Evolutionary conservation across 2,888 invertebrate species (phyloP).

Genomic region (Druceiella hillmani): DNA sequence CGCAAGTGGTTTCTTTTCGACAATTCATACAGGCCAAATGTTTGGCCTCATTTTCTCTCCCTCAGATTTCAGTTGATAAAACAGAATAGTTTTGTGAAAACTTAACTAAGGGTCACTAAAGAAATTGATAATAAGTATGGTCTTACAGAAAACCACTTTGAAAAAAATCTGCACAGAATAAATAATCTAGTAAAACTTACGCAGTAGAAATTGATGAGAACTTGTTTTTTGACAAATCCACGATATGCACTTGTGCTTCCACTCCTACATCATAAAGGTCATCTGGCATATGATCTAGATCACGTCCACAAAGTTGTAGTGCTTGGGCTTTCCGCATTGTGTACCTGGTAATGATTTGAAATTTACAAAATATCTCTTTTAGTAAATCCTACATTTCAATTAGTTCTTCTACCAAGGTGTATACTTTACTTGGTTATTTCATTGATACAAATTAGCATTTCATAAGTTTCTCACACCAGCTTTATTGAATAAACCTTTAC

Average conservation of each 20-base stretch:
- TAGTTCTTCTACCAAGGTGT: neutral
- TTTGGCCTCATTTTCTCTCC: too few species aligned
- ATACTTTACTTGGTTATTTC: too few species aligned
- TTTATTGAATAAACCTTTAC: too few species aligned
- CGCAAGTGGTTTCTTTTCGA: too few species aligned
- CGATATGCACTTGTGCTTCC: slow-evolving; percentile 63
- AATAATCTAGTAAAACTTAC: slow-evolving; percentile 39
- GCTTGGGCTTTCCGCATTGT: slow-evolving; percentile 47
- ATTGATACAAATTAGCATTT: too few species aligned
- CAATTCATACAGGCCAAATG: too few species aligned
- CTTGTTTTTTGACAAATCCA: slow-evolving; percentile 80
- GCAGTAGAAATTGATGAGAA: slow-evolving; percentile 62
- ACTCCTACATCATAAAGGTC: slow-evolving; percentile 66
- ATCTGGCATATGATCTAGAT: slow-evolving; percentile 60
- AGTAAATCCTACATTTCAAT: neutral
- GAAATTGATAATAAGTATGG: too few species aligned
- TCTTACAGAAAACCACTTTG: slow-evolving; percentile 6
- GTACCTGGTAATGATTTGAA: slow-evolving; percentile 30
- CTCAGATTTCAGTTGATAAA: too few species aligned
- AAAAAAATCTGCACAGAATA: slow-evolving; percentile 1
- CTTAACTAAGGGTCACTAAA: too few species aligned
- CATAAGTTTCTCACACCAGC: too few species aligned
- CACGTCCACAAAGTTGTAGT: slow-evolving; percentile 58
- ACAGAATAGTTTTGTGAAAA: too few species aligned
- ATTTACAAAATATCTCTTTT: neutral